Percentiles rank a stretch among this genome's conserved stretches.
phyloP scores from a whole-genome alignment of 2,113 vertebrate species.

The Circaetus gallicus region DNA sequence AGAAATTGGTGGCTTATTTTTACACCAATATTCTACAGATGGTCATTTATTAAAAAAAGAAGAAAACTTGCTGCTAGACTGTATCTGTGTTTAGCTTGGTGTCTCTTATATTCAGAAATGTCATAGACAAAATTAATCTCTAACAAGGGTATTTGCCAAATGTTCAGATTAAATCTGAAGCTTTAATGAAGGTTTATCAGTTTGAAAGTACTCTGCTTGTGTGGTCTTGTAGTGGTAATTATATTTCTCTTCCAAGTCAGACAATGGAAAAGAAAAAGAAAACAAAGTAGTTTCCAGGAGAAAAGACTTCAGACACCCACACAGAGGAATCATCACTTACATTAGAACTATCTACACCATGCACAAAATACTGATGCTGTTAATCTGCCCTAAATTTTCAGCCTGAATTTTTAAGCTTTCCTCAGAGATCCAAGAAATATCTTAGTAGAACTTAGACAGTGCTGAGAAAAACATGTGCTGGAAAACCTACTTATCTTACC shows the following conservation, averaged over 20 bases:
- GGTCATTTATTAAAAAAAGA: background rate
- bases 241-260: background rate
- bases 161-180: constrained; percentile 19
- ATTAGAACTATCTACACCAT: background rate
- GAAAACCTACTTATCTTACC: background rate
- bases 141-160: background rate
- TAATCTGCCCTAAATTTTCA: background rate
- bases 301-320: background rate
- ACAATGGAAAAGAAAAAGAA: background rate
- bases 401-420: background rate
- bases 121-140: constrained; percentile 26
- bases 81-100: background rate
- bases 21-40: background rate
- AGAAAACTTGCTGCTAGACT: background rate
- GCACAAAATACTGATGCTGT: background rate
- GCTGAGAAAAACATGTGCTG: background rate
- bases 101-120: background rate
- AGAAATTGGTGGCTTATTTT: background rate
- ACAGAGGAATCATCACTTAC: background rate
- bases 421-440: background rate
- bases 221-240: constrained; percentile 2
- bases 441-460: background rate
- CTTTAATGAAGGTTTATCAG: constrained; percentile 35
- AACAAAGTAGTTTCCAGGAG: background rate
- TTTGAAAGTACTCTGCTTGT: background rate